These are phyloP conservation scores for Laupala kohalensis DNA, from an alignment of 1,140 invertebrate genomes.

Conservation along the genomic window DNA sequence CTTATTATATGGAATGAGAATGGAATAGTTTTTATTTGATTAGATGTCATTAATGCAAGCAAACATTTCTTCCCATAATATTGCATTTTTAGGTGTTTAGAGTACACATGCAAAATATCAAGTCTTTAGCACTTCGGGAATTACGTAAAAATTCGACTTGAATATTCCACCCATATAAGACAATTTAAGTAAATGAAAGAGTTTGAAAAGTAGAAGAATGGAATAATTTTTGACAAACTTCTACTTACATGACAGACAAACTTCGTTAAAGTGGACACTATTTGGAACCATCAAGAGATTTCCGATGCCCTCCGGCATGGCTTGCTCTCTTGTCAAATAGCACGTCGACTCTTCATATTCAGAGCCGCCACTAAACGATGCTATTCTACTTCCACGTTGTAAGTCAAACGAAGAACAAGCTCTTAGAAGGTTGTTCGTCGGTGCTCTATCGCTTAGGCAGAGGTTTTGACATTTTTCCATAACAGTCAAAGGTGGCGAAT, in stretches of 20 bases:
- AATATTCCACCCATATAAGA: not conserved
- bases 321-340: constrained; percentile 69
- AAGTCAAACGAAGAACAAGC: constrained; percentile 80
- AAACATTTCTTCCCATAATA: no score
- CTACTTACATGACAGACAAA: constrained; percentile 73
- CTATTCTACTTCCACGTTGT: constrained; percentile 70
- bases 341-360: constrained; percentile 87
- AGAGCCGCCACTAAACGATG: constrained; percentile 61
- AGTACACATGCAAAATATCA: not conserved
- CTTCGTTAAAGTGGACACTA: constrained; percentile 77
- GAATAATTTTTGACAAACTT: not conserved
- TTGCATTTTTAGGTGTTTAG: no score
- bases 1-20: no score
- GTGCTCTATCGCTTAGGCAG: constrained; percentile 66
- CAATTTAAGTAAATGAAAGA: not conserved
- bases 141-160: no score
- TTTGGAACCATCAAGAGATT: constrained; percentile 72
- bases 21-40: no score
- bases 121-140: no score
- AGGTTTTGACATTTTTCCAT: constrained; percentile 71
- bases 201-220: not conserved
- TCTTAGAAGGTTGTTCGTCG: constrained; percentile 61
- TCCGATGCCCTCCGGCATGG: constrained; percentile 72
- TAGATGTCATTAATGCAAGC: no score
- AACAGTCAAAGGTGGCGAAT: constrained; percentile 67